A percentile compares a stretch with the other conserved stretches of the same genome.
Conservation (phyloP, 2,888 invertebrate species). For the Syritta pipiens region DNA sequence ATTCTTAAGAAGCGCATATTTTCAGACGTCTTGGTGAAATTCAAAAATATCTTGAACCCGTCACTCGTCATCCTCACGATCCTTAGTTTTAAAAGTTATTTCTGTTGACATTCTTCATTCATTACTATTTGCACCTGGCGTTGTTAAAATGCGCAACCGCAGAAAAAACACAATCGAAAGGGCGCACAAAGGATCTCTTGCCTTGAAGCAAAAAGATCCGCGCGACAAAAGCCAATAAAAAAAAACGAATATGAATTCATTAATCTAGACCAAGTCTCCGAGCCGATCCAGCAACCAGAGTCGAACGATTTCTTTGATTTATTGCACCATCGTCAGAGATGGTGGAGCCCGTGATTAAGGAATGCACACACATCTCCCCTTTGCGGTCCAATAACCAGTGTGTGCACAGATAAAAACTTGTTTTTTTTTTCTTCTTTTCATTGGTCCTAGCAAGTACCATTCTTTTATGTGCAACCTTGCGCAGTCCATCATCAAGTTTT, state of each 20-base stretch:
- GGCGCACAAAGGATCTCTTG: background rate
- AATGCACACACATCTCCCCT: constrained; percentile 20
- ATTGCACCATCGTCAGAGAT: background rate
- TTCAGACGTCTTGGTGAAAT: too few species aligned
- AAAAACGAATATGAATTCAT: constrained; percentile 37
- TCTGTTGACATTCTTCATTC: background rate
- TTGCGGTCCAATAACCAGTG: constrained; percentile 14
- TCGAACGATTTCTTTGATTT: constrained; percentile 31
- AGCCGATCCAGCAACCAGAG: too few species aligned
- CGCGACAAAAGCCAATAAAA: constrained; percentile 17
- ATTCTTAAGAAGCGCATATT: too few species aligned
- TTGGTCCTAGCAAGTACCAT: constrained; percentile 9
- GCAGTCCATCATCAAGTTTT: constrained; percentile 21
- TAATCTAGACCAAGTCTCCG: constrained; percentile 10
- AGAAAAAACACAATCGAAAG: constrained; percentile 13
- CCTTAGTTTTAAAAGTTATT: too few species aligned
- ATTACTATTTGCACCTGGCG: constrained; percentile 14
- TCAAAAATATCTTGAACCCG: too few species aligned
- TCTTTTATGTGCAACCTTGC: background rate
- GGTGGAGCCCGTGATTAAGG: constrained; percentile 9
- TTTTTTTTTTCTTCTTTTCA: too few species aligned
- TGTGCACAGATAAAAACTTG: constrained; percentile 11
- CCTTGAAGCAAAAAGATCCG: background rate
- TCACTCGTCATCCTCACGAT: too few species aligned
- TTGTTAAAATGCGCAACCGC: background rate